These are phyloP conservation scores for Idaea aversata DNA, from an alignment of 2,888 invertebrate species.

Conservation along the genomic window DNA sequence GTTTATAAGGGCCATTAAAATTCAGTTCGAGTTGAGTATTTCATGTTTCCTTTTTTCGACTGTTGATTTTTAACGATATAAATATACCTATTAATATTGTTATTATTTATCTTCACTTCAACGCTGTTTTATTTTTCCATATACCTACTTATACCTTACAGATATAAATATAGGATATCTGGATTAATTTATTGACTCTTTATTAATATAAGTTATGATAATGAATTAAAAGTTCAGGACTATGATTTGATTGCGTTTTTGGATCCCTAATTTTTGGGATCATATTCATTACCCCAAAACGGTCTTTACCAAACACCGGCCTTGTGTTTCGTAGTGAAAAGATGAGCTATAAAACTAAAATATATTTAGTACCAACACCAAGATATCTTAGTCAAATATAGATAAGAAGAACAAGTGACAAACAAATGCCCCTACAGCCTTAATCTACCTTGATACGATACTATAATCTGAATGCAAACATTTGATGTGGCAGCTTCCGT, in stretches of 20 bases:
- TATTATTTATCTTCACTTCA: no score
- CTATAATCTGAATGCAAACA: slow-evolving; percentile 64
- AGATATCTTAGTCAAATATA: slow-evolving; percentile 63
- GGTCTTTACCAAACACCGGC: neutral
- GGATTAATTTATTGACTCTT: no score
- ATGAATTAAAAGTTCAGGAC: neutral
- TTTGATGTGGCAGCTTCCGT: slow-evolving; percentile 70
- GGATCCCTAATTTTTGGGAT: slow-evolving; percentile 4
- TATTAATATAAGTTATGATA: neutral
- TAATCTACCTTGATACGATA: slow-evolving; percentile 70
- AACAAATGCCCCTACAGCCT: slow-evolving; percentile 54
- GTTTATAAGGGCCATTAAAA: neutral
- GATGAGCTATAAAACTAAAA: slow-evolving; percentile 10
- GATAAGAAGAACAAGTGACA: slow-evolving; percentile 54
- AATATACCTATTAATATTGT: no score
- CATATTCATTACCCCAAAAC: neutral
- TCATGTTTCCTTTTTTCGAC: neutral
- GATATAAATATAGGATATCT: no score
- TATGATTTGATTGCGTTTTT: slow-evolving; percentile 10
- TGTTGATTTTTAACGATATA: no score
- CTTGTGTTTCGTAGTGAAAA: slow-evolving; percentile 9
- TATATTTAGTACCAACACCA: slow-evolving; percentile 45
- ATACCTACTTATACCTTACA: no score
- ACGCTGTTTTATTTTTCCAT: no score
- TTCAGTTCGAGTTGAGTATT: neutral